Evolutionary conservation across 2,888 invertebrate species (phyloP), one percentile per base, ranked within the genome.

Genomic region (Sceliomorpha sp.): DNA sequence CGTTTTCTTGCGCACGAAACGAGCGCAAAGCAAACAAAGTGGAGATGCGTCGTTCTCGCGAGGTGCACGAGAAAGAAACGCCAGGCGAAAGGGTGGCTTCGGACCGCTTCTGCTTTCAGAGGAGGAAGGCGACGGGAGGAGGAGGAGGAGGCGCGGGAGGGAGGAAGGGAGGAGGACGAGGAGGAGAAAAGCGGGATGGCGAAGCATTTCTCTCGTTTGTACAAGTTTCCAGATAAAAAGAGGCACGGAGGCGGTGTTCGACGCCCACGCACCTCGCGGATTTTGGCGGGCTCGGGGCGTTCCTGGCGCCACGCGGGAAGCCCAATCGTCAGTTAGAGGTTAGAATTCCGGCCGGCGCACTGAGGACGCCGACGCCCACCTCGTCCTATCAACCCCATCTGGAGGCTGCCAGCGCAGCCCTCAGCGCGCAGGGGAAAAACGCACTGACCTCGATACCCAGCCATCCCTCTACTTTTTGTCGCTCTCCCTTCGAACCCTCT

Each of bases 401-500:
- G 66, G 79, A 72, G 74, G 73, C 72, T 74, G 70, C 74, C 68
- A 74, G 76, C 82, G 85, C 84, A 83, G 79, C 78, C 73, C 70
- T 55, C 73, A 47, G 70, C 80, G 86, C 86, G 85, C 86, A 86
- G 81, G 82, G 82, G 85, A 85, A 85, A 86, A 86, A 85, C 85
- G 80, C 77, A 76, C 83, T 85, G 85, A 86, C 86, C 86, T 82
- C 86, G 81, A 86, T 85, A 82, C 77, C 76, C 73, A 73, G 74
- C 68, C 70, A 68, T 63, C 64, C 62, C 62, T 40, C 60, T 45
- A 34, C 58, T 64, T 50, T 55, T 55, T 59, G 44, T 51, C 12
- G 20, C 27, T 36, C 42, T 9, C 45, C 14, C 32, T 12, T 34
- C 42, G 37, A 45, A 9, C 13, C 27, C 12, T 15, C 37, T 24